Evolutionary conservation across 2,888 invertebrate genomes (phyloP).

Genomic region (Cataglyphis livida): DNA sequence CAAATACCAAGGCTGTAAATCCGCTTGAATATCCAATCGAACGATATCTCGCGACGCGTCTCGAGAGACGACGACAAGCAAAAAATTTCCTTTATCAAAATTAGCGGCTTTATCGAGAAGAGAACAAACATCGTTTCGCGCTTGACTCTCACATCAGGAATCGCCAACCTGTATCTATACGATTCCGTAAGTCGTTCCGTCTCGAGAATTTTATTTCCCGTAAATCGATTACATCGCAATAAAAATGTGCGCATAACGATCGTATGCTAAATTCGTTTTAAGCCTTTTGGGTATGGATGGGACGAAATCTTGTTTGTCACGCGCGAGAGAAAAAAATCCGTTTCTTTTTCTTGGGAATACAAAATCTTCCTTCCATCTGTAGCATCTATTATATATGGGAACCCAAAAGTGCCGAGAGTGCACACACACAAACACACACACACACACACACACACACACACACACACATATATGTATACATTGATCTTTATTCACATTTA

Average conservation of each 20-base stretch:
- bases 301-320: background rate
- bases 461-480: background rate
- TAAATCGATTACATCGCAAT: conserved; percentile 8
- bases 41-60: conserved; percentile 18
- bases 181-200: background rate
- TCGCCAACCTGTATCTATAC: background rate
- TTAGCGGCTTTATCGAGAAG: background rate
- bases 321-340: background rate
- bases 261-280: background rate
- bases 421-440: too few relatives aligned
- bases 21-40: conserved; percentile 10
- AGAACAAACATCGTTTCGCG: background rate
- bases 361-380: background rate
- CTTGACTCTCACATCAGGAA: background rate
- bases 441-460: too few relatives aligned
- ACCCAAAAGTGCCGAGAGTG: background rate
- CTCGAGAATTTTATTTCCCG: background rate
- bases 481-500: background rate
- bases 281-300: background rate
- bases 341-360: background rate
- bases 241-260: background rate
- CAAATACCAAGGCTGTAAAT: conserved; percentile 42
- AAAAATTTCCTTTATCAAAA: conserved; percentile 11
- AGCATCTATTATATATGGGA: background rate
- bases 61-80: background rate